Base-by-base conservation (phyloP, 2,797 vertebrate genomes). In the Acridotheres tristis region DNA sequence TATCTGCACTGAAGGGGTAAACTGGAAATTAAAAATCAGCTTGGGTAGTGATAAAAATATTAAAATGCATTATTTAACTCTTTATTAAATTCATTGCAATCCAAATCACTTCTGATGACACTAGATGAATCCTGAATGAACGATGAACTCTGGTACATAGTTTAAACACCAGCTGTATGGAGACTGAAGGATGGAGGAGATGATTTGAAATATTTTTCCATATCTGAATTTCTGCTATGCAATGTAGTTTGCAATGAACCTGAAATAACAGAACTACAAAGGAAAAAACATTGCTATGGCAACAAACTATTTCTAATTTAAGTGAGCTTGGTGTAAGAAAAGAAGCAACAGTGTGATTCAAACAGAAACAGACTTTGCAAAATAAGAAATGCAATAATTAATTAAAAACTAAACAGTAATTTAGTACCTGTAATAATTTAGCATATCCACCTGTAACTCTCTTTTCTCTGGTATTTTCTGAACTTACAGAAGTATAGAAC, bases 271-370 rank as follows among this genome's bases (percentile, higher is more conserved):
- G 66, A 93, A 89, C 94, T 94, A 80, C 79, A 96, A 91, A 86
- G 79, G 47, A 61, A 89, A 82, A 92, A 97, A 82, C 68, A 96
- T 97, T 96, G 79, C 85, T 92, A 95, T 93, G 90, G 94, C 66
- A 96, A 96, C 95, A 97, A 97, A 97, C 95, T 88, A 93, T 95
- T 97, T 97, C 88, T 95, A 85, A 95, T 93, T 94, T 89, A 93
- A 94, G 72, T 69, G 87, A 94, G 80, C 54, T 45, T 93, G 29
- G 43, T 92, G 77, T 75, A 88, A 90, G 86, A 61, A 96, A 96
- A 96, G 67, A 90, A 87, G 30, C 15, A 95, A 95, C 42, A 92
- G 17, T 58, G 42, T 71, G 59, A 89, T 95, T 96, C 95, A 97
- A 96, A 90, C 71, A 96, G 88, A 96, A 97, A 93, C 75, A 95